These are phyloP conservation scores for Agelaius phoeniceus DNA, from an alignment of 2,113 vertebrate species.

Conservation along the genomic window DNA sequence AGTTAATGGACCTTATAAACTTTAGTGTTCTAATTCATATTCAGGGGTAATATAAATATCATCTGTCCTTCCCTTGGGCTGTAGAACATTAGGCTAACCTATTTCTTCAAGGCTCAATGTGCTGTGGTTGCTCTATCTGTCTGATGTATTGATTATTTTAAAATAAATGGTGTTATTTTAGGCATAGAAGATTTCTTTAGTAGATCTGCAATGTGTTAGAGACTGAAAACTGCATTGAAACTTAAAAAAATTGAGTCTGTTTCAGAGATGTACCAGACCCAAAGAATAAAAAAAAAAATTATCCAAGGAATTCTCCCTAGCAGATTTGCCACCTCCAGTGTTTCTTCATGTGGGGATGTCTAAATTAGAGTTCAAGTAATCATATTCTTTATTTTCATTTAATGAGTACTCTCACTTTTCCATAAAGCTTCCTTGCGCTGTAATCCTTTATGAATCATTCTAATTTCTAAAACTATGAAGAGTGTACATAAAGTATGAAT, in stretches of 20 bases:
- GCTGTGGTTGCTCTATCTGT: slow-evolving; percentile 20
- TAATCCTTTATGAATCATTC: background rate
- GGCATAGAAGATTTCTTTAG: background rate
- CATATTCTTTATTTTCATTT: background rate
- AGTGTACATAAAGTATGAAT: background rate
- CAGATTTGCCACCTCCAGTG: background rate
- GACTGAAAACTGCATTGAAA: background rate
- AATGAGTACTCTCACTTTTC: background rate
- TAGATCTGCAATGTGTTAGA: background rate
- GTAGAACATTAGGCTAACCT: slow-evolving; percentile 19
- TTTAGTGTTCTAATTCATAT: slow-evolving; percentile 35
- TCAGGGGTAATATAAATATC: slow-evolving; percentile 30
- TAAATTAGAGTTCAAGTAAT: background rate
- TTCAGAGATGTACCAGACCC: background rate
- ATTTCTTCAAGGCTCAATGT: background rate
- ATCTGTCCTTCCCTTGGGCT: slow-evolving; percentile 27
- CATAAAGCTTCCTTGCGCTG: background rate
- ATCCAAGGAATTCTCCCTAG: background rate
- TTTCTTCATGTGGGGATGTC: background rate
- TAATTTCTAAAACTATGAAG: background rate
- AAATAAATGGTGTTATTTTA: slow-evolving; percentile 37
- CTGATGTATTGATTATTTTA: slow-evolving; percentile 45
- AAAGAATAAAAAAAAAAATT: background rate
- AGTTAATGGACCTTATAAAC: slow-evolving; percentile 44
- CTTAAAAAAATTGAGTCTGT: background rate